Evolutionary conservation across 2,888 invertebrate genomes (phyloP).

Genomic region (Drosophila fungiperda): DNA sequence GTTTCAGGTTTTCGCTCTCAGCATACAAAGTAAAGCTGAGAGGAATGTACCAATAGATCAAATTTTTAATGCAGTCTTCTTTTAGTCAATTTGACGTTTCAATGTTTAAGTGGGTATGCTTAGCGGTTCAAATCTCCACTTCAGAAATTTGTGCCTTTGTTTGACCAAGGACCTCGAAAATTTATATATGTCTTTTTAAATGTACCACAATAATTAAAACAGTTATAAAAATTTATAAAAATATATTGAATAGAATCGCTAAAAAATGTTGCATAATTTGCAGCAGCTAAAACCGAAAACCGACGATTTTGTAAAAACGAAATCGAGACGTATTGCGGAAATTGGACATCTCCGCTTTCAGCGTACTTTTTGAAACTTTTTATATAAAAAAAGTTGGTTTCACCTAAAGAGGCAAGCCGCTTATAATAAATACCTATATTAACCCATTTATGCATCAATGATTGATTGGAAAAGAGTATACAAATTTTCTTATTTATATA

Average conservation of each 20-base stretch:
- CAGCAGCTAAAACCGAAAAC: background rate
- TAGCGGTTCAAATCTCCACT: too few relatives aligned
- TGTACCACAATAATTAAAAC: background rate
- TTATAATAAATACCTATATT: background rate
- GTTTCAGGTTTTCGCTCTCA: too few relatives aligned
- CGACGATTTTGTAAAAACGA: background rate
- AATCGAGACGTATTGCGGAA: background rate
- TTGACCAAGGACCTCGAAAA: background rate
- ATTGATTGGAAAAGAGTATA: background rate
- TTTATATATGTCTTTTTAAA: background rate
- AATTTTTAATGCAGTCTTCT: too few relatives aligned
- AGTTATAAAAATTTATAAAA: background rate
- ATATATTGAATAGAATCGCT: background rate
- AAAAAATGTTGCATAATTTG: background rate
- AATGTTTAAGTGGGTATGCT: too few relatives aligned
- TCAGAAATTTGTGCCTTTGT: too few relatives aligned
- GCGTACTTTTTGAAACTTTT: background rate
- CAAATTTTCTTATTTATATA: background rate
- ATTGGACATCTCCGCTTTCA: background rate
- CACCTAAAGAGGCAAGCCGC: background rate
- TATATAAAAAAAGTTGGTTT: background rate
- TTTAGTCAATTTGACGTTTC: too few relatives aligned
- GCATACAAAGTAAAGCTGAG: too few relatives aligned
- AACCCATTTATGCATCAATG: background rate
- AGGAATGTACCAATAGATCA: background rate